Conservation (phyloP, 2,888 invertebrate genomes). For the Lagria hirta region DNA sequence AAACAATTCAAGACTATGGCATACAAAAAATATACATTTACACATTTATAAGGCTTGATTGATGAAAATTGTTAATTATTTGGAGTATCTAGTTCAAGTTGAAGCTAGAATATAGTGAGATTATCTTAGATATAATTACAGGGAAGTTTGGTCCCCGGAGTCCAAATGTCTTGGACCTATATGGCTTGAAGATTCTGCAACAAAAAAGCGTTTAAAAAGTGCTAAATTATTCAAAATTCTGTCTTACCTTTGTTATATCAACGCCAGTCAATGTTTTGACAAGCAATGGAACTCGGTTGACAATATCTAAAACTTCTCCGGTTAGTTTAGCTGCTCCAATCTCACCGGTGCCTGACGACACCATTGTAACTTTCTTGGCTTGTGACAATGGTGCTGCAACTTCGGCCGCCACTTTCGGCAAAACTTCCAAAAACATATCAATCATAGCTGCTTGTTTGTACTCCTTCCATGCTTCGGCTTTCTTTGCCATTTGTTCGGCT, state of each 20-base stretch:
- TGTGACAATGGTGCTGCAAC: slow-evolving; percentile 94
- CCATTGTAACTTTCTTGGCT: slow-evolving; percentile 95
- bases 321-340: slow-evolving; percentile 94
- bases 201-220: neutral
- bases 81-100: slow-evolving; percentile 10
- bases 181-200: slow-evolving; percentile 23
- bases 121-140: slow-evolving; percentile 6
- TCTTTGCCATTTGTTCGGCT: slow-evolving; percentile 95
- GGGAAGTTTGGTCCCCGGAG: slow-evolving; percentile 18
- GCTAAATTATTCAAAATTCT: slow-evolving; percentile 3
- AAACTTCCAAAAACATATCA: slow-evolving; percentile 92
- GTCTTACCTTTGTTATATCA: slow-evolving; percentile 80
- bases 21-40: slow-evolving; percentile 30
- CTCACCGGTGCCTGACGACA: slow-evolving; percentile 87
- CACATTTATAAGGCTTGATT: slow-evolving; percentile 27
- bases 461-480: slow-evolving; percentile 95
- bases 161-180: slow-evolving; percentile 19
- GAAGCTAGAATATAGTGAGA: slow-evolving; percentile 6
- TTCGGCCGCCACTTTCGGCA: slow-evolving; percentile 97
- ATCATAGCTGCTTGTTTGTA: slow-evolving; percentile 95
- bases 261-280: slow-evolving; percentile 93
- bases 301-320: slow-evolving; percentile 90
- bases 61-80: slow-evolving; percentile 9
- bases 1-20: slow-evolving; percentile 61
- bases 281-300: slow-evolving; percentile 86